Evolutionary conservation across 37 sponge, comb jelly and placozoan species (phyloP), one percentile per base, ranked within the genome.

Genomic region (Sycon ciliatum): DNA sequence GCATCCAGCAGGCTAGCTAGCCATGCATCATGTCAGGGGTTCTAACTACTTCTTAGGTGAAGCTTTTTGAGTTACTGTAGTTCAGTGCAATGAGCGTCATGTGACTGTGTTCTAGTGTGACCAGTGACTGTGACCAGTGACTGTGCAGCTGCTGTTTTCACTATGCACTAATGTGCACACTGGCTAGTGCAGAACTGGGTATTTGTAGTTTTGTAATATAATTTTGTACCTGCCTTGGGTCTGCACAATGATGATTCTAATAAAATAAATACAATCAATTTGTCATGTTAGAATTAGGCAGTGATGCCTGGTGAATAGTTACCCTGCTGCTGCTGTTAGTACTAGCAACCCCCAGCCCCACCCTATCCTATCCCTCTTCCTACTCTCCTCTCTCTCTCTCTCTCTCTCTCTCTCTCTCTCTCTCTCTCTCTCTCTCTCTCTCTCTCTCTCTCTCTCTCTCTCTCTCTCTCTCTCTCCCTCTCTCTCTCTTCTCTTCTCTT

Each of bases 371-470:
- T 52, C 33, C 20, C 28, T 4, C 56, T 24, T 34, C 32, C 32
- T 49, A n/a, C n/a, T 56, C 11, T 56, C 11, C 32, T 71, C 56
- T 32, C 72, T 71, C 72, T 32, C 34, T 71, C 56, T 18, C 54
- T 49, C 72, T 11, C 56, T 49, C 72, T 32, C 54, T 32, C 72
- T 1, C 4, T 32, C 72, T 11, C 34, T 55, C 72, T 11, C 34
- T 49, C 1, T 32, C 56, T 52, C 72, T 55, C 30, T 53, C 31
- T 69, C n/a, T 66, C 33, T 32, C 36, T 32, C 36, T 16, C 36
- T 32, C 68, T 66, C 36, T 66, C 68, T 66, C 36, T 32, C 69
- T 68, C 39, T 36, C 28, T 36, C 69, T 3, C 36, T 66, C 68
- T 66, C 68, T 32, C 36, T 31, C 11, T 69, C 22, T 29, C 42